phyloP scores from a whole-genome alignment of 2,888 invertebrate species.

The Drosophila prolongata region DNA sequence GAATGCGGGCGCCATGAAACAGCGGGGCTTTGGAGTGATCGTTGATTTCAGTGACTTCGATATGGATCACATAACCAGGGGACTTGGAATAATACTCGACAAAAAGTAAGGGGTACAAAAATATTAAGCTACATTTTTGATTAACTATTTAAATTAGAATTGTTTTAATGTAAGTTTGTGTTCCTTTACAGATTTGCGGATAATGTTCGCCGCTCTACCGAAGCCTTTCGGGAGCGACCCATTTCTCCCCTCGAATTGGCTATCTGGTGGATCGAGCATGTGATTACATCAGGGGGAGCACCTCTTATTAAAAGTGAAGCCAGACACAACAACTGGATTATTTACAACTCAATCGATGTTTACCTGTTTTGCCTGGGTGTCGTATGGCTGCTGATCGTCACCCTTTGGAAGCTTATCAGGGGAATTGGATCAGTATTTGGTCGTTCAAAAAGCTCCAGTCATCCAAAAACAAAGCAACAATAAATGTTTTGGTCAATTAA shows the following conservation, averaged over 20 bases:
- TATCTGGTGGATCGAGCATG: conserved; percentile 88
- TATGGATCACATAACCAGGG: conserved; percentile 84
- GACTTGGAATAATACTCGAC: conserved; percentile 83
- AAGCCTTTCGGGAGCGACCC: conserved; percentile 85
- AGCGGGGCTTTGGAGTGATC: conserved; percentile 86
- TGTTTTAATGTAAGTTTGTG: no score
- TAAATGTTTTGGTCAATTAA: no score
- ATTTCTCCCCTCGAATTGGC: conserved; percentile 86
- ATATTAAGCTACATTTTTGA: no score
- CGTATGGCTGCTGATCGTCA: conserved; percentile 19
- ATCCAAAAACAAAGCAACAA: conserved; percentile 52
- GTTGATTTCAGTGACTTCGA: conserved; percentile 85
- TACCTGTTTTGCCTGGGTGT: conserved; percentile 51
- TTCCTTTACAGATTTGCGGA: conserved; percentile 61
- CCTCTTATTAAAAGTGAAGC: conserved; percentile 84
- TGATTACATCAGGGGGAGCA: conserved; percentile 86
- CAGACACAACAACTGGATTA: conserved; percentile 85
- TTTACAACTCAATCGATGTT: conserved; percentile 85
- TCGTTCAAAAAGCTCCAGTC: not conserved
- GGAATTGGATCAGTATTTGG: conserved; percentile 14
- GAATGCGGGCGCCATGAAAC: conserved; percentile 86
- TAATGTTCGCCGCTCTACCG: conserved; percentile 84
- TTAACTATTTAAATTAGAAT: no score
- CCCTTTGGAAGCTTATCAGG: conserved; percentile 30
- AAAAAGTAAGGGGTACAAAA: conserved; percentile 42